phyloP scores from a whole-genome alignment of 1,140 invertebrate species.

The Papilio xuthus region DNA sequence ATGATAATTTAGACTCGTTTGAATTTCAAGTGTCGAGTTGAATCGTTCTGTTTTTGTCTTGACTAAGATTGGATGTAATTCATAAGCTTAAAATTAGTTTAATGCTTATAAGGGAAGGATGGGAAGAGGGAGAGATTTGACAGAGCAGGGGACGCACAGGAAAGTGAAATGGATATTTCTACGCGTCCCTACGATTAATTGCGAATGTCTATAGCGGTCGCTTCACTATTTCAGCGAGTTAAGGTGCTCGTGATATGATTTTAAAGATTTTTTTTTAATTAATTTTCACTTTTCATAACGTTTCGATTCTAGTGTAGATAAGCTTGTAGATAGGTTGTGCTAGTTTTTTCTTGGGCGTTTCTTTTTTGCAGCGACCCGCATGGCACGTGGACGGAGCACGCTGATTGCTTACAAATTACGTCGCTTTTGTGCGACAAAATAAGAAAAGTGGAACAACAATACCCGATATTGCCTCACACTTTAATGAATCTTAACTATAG shows the following conservation, averaged over 20 bases:
- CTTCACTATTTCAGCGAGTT: too few relatives aligned
- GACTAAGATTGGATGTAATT: too few relatives aligned
- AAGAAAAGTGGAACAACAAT: constrained; percentile 23
- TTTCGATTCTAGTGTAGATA: background rate
- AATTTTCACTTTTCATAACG: background rate
- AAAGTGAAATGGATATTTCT: too few relatives aligned
- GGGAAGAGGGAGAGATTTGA: too few relatives aligned
- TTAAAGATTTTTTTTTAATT: background rate
- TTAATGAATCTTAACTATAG: background rate
- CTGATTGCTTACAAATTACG: constrained; percentile 24
- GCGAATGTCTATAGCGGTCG: too few relatives aligned
- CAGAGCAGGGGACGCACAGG: too few relatives aligned
- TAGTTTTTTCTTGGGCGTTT: constrained; percentile 11
- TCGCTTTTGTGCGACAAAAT: constrained; percentile 16
- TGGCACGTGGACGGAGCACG: constrained; percentile 2
- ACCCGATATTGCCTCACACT: background rate
- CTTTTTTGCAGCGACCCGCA: background rate
- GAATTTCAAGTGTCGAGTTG: background rate
- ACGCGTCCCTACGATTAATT: too few relatives aligned
- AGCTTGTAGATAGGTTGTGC: background rate
- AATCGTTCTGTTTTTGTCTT: too few relatives aligned
- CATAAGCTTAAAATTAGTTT: too few relatives aligned
- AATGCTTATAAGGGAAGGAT: too few relatives aligned
- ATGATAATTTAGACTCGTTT: background rate
- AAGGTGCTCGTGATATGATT: too few relatives aligned